Evolutionary conservation across 2,888 invertebrate species (phyloP), one percentile per base, ranked within the genome.

Genomic region (Psylliodes chrysocephalus): DNA sequence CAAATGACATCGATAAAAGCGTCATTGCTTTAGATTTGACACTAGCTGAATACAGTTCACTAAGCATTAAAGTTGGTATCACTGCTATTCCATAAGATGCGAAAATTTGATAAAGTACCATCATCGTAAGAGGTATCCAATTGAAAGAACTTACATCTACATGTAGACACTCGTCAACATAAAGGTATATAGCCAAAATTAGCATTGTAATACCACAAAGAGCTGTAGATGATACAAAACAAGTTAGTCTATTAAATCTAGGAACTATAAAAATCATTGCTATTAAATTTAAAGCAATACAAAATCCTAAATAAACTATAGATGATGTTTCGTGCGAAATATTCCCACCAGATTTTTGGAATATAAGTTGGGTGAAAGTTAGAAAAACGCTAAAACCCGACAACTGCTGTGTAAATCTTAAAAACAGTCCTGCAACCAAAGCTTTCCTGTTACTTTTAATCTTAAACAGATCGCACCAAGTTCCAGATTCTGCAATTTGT

Each of bases 11-110:
- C 52, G 74, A 77, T 28, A 75, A 44, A 4, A 78, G 14, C 5
- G 70, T 63, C 40, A 78, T 62, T 5, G 73, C 80, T 71, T 79
- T 78, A 2, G 69, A 69, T 67, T 79, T 79, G 28, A 80, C 75
- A 60, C 77, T 78, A 4, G 77, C 72, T 2, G 78, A 75, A 55
- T 77, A 80, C 12, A 80, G 51, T 64, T 79, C 79, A 4, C 78
- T 75, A 4, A 75, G 42, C 71, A 79, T 72, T 19, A 79, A 66
- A 35, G 75, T 75, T 3, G 80, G 79, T 10, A 79, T 70, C 8
- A 76, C 68, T 3, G 75, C 75, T 14, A 78, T 54, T 12, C 78
- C 79, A 12, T 69, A 63, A 10, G 72, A 72, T 64, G 67, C 76
- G 5, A 72, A 66, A 8, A 75, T 22, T 7, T 79, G 66, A 60